Evolutionary conservation across 1,140 invertebrate species (phyloP), one percentile per base, ranked within the genome.

Genomic region (Amyelois transitella): DNA sequence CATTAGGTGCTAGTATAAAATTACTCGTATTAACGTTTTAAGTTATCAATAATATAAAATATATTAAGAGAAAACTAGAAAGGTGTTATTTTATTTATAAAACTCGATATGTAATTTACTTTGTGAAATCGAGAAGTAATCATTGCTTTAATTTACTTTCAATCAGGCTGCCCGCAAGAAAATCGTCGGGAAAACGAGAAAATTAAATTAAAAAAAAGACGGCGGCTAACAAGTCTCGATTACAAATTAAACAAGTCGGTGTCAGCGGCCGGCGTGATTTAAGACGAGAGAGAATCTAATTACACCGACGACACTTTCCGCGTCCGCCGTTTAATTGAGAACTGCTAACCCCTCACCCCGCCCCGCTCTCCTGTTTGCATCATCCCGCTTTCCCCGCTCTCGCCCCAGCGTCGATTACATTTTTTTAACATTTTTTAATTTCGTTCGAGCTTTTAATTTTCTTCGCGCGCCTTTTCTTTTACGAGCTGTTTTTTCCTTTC

Each of bases 391-490:
- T 70, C 74, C 69, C 62, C 76, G 68, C 69, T 71, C 73, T 71
- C 69, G 66, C 70, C 66, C 64, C 66, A 63, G 82, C 78, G 77
- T 88, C 85, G 80, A 88, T 88, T 88, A 88, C 83, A 86, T 83
- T 88, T 86, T 83, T 82, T 83, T 72, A 78, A 84, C 77, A 77
- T 83, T 88, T 87, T 85, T 86, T 85, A 86, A 88, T 86, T 86
- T 82, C 75, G 76, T 80, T 86, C 70, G 60, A 74, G 75, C 73
- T 80, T 88, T 86, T 86, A 86, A 86, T 88, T 86, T 86, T 79
- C 75, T 86, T 80, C 75, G 65, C 74, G 69, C 76, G 81, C 72
- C 79, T 83, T 88, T 78, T 80, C 75, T 84, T 88, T 85, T 72
- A 78, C 67, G 64, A 58, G 60, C 62, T 51, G 51, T 69, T 74